Evolutionary conservation across 2,797 vertebrate species (phyloP).

Genomic region (Pithecia hirsuta): DNA sequence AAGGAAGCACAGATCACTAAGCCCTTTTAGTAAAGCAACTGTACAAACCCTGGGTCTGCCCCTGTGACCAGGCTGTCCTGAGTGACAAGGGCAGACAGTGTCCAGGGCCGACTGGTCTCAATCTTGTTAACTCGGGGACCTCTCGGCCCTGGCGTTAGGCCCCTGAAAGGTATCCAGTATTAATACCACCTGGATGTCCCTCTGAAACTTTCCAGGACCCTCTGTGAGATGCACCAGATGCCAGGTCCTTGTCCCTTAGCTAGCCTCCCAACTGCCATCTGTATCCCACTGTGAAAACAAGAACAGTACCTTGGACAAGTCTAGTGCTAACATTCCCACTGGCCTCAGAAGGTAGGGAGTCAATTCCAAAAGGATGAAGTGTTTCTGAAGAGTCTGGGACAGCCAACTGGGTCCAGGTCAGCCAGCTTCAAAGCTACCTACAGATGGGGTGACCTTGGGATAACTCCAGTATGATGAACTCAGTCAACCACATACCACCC

Average conservation of each 20-base stretch:
- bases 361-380: background rate
- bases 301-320: background rate
- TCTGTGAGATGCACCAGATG: background rate
- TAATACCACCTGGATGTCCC: background rate
- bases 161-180: background rate
- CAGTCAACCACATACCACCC: background rate
- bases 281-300: background rate
- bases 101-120: background rate
- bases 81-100: background rate
- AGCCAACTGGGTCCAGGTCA: background rate
- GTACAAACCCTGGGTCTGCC: background rate
- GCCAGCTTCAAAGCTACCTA: background rate
- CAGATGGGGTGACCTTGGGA: background rate
- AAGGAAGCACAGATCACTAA: background rate
- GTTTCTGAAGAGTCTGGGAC: background rate
- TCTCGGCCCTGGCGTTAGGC: background rate
- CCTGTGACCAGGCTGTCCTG: background rate
- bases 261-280: background rate
- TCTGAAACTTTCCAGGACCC: background rate
- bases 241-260: background rate
- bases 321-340: background rate
- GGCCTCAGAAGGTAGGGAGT: background rate
- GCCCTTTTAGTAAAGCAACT: background rate
- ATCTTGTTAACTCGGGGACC: background rate
- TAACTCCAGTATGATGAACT: background rate